Evolutionary conservation across 1,140 invertebrate species (phyloP).

Genomic region (Zophobas atratus): DNA sequence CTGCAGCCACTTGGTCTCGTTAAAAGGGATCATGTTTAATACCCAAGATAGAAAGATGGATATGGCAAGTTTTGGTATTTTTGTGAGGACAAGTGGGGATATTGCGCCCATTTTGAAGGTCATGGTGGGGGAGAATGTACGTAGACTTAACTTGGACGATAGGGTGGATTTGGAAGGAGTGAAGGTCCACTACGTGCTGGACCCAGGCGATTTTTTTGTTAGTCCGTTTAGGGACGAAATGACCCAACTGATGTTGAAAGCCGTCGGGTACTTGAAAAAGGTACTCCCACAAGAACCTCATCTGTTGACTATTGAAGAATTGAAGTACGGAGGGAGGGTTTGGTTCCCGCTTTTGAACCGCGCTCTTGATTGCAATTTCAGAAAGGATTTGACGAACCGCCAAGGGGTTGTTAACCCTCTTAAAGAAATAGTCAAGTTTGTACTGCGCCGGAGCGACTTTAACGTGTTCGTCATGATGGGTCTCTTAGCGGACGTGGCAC

Average conservation of each 20-base stretch:
- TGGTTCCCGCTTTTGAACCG: slow-evolving; percentile 85
- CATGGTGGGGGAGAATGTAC: slow-evolving; percentile 71
- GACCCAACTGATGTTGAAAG: slow-evolving; percentile 72
- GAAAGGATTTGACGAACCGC: slow-evolving; percentile 75
- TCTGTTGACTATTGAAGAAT: slow-evolving; percentile 72
- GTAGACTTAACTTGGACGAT: slow-evolving; percentile 66
- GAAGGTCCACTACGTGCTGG: slow-evolving; percentile 85
- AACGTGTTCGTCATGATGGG: slow-evolving; percentile 79
- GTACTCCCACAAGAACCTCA: slow-evolving; percentile 54
- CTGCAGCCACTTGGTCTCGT: slow-evolving; percentile 68
- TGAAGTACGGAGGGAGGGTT: slow-evolving; percentile 76
- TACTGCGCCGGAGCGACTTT: slow-evolving; percentile 73
- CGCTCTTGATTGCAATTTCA: slow-evolving; percentile 75
- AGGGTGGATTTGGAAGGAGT: slow-evolving; percentile 79
- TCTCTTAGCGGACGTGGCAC: slow-evolving; percentile 77
- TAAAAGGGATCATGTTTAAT: slow-evolving; percentile 74
- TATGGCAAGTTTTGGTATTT: slow-evolving; percentile 83
- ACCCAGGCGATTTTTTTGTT: slow-evolving; percentile 77
- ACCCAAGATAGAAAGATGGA: slow-evolving; percentile 72
- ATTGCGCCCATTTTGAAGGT: slow-evolving; percentile 80
- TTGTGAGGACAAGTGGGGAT: slow-evolving; percentile 85
- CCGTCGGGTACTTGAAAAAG: slow-evolving; percentile 58
- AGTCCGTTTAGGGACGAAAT: slow-evolving; percentile 81
- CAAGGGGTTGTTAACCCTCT: slow-evolving; percentile 70
- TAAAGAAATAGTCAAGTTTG: slow-evolving; percentile 73